These are phyloP conservation scores for Vulpes ferrilata DNA, from an alignment of 2,113 vertebrate genomes.

Conservation along the genomic window DNA sequence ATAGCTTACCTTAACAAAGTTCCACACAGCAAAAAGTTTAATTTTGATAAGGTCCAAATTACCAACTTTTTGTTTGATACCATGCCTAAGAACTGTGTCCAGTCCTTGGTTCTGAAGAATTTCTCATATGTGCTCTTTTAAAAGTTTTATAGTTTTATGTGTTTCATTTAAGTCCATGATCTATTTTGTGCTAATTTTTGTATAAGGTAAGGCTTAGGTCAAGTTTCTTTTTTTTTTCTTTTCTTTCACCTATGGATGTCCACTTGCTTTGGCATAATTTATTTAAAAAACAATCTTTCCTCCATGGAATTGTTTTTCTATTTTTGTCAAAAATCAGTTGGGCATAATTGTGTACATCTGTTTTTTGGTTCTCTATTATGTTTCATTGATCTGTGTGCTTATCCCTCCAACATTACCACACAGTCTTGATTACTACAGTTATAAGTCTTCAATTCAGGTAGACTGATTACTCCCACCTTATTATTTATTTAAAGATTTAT, in stretches of 20 bases:
- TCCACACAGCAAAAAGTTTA: neutral
- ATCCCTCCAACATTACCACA: neutral
- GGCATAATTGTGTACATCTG: neutral
- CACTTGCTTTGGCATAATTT: neutral
- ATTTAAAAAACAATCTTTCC: neutral
- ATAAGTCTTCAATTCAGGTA: neutral
- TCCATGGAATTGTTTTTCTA: neutral
- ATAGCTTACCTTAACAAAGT: neutral
- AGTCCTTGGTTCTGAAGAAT: neutral
- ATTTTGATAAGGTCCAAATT: neutral
- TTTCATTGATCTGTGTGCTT: neutral
- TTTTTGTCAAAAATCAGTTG: neutral
- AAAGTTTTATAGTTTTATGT: conserved; percentile 3
- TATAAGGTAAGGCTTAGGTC: neutral
- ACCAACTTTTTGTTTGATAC: neutral
- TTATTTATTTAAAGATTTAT: neutral
- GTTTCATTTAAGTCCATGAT: neutral
- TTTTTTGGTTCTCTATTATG: neutral
- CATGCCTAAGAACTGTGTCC: neutral
- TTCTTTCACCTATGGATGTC: neutral
- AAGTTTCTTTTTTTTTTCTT: neutral
- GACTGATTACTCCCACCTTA: neutral
- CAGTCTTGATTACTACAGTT: neutral
- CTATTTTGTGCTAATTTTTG: neutral
- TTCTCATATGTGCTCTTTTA: neutral